Percentiles rank a stretch among this genome's conserved stretches.
These are phyloP conservation scores for Crax fasciolata DNA, from an alignment of 2,797 vertebrate species.

Conservation along the genomic window DNA sequence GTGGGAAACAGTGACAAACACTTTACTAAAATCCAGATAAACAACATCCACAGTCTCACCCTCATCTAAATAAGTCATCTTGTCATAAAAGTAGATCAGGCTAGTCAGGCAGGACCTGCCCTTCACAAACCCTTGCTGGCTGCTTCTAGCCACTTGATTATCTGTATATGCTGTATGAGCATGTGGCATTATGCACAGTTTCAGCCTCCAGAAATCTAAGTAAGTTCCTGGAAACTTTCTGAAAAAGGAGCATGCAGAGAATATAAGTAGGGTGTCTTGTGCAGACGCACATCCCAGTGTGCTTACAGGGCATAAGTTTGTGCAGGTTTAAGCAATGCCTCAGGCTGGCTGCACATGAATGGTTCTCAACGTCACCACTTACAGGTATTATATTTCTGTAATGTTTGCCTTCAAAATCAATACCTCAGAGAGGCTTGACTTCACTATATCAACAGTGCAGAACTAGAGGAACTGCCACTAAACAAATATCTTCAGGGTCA, in stretches of 20 bases:
- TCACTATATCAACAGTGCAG: not conserved
- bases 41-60: not conserved
- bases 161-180: no score
- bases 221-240: not conserved
- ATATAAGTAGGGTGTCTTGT: not conserved
- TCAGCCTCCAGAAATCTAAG: not conserved
- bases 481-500: not conserved
- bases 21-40: not conserved
- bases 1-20: not conserved
- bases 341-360: not conserved
- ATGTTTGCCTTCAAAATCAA: slow-evolving; percentile 8
- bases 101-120: not conserved
- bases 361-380: not conserved
- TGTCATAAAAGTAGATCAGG: not conserved
- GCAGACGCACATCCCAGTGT: not conserved
- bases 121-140: not conserved
- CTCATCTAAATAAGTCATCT: not conserved
- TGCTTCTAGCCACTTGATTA: not conserved
- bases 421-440: not conserved
- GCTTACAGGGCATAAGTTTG: not conserved
- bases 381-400: not conserved
- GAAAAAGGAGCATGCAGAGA: not conserved
- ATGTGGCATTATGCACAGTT: not conserved
- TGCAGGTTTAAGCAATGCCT: not conserved
- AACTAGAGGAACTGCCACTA: not conserved